phyloP scores from a whole-genome alignment of 1,140 invertebrate species.

The Plodia interpunctella region DNA sequence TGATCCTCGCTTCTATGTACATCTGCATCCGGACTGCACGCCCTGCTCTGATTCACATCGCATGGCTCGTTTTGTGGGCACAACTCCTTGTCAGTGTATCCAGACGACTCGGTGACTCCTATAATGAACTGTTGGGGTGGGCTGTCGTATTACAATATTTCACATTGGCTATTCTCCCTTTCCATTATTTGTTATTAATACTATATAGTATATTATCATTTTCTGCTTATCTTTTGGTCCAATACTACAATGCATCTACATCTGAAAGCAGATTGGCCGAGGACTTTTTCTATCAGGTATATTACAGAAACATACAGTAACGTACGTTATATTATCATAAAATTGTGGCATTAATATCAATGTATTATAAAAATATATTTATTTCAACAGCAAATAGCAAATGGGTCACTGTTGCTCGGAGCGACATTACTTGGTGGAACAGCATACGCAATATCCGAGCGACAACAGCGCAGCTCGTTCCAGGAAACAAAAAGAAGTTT shows the following conservation, averaged over 20 bases:
- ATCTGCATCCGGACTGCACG: constrained; percentile 41
- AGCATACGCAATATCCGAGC: constrained; percentile 89
- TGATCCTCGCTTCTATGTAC: constrained; percentile 67
- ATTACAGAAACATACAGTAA: background rate
- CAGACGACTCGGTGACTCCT: constrained; percentile 68
- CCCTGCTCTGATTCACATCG: constrained; percentile 78
- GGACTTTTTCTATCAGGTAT: constrained; percentile 60
- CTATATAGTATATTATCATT: constrained; percentile 55
- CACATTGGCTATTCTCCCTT: constrained; percentile 89
- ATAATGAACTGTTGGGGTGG: constrained; percentile 82
- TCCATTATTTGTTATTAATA: constrained; percentile 79
- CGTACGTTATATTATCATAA: background rate
- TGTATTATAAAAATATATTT: constrained; percentile 6
- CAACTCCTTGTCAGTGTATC: constrained; percentile 79
- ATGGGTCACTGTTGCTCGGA: constrained; percentile 83
- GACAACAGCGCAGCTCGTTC: constrained; percentile 91
- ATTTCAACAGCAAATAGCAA: constrained; percentile 81
- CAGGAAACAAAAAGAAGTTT: constrained; percentile 94
- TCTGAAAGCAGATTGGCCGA: constrained; percentile 50
- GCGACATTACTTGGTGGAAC: constrained; percentile 86
- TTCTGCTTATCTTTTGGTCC: constrained; percentile 51
- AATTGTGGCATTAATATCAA: background rate
- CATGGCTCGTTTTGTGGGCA: constrained; percentile 80
- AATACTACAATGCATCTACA: constrained; percentile 57
- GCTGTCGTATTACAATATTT: constrained; percentile 88